A percentile compares a stretch with the other conserved stretches of the same genome.
These are phyloP conservation scores for Sarcophaga carnaria DNA, from an alignment of 2,888 invertebrate species.

Conservation along the genomic window DNA sequence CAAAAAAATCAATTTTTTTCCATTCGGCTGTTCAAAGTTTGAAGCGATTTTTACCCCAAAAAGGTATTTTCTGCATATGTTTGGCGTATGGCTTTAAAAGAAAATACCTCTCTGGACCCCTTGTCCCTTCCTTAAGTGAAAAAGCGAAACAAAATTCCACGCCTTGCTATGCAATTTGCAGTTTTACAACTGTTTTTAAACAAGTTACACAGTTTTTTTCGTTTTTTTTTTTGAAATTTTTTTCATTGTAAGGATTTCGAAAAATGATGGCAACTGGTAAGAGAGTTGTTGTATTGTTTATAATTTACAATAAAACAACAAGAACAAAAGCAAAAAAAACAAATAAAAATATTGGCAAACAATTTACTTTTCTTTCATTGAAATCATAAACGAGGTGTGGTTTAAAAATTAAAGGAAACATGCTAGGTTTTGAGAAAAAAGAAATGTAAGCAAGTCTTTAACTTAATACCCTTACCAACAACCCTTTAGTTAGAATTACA, in stretches of 20 bases:
- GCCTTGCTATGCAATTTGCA: slow-evolving; percentile 62
- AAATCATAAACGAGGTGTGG: neutral
- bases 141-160: neutral
- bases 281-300: slow-evolving; percentile 23
- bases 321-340: neutral
- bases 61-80: slow-evolving; percentile 70
- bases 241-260: too few species aligned
- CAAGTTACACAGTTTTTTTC: neutral
- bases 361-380: slow-evolving; percentile 49
- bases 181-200: slow-evolving; percentile 69
- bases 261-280: neutral
- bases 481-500: too few species aligned
- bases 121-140: neutral
- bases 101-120: slow-evolving; percentile 1
- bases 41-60: slow-evolving; percentile 61
- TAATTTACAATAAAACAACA: slow-evolving; percentile 25
- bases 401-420: too few species aligned
- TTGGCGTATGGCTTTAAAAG: slow-evolving; percentile 60
- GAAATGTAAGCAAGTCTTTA: too few species aligned
- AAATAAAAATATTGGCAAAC: slow-evolving; percentile 67
- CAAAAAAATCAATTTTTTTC: neutral
- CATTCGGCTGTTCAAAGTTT: neutral
- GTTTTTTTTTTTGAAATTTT: neutral
- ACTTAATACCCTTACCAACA: too few species aligned
- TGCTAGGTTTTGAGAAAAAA: too few species aligned